Evolutionary conservation across 2,888 invertebrate species (phyloP), one percentile per base, ranked within the genome.

Genomic region (Chironomus tentans): DNA sequence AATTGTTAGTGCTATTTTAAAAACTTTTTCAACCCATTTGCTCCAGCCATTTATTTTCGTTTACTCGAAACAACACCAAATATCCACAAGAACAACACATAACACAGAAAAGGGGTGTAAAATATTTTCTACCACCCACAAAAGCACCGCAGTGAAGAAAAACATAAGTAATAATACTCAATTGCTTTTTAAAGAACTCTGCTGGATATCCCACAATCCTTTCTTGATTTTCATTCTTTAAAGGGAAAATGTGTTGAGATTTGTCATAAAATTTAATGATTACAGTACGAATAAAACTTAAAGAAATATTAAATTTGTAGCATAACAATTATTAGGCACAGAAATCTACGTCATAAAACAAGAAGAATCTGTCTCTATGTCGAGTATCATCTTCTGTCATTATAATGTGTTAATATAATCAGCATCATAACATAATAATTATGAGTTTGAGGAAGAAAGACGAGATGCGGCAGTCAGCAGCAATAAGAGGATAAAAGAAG

Each of bases 351-450:
- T 10, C 38, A 38, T 38, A 10, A 38, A 38, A 38, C 38, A 38
- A 38, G 38, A 38, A 38, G 38, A 10, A 38, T 2, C 38, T 28
- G 28, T 28, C 1, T 28, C 5, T 38, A 10, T 38, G 38, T 38
- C 10, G 38, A 38, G 38, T 38, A 38, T 38, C 38, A 38, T 38
- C 10, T 38, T 38, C 7, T 65, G 21, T 21, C 65, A 65, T 65
- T 22, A 65, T 65, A 65, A 65, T 65, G 65, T 65, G 65, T 65
- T 65, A 65, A 65, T 65, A 21, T 22, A 65, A 65, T 65, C 65
- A 65, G 4, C 22, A 65, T 38, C 38, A 38, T 65, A 24, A 65
- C 18, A 65, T 24, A 13, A 24, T 65, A 13, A 18, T 56, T 56
- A 18, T 56, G n/a, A n/a, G 65, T 65, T 24, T 65, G 13, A 12